Percentiles rank a stretch among this genome's conserved stretches.
phyloP scores from a whole-genome alignment of 1,140 invertebrate genomes.

The Steinernema khuongi region DNA sequence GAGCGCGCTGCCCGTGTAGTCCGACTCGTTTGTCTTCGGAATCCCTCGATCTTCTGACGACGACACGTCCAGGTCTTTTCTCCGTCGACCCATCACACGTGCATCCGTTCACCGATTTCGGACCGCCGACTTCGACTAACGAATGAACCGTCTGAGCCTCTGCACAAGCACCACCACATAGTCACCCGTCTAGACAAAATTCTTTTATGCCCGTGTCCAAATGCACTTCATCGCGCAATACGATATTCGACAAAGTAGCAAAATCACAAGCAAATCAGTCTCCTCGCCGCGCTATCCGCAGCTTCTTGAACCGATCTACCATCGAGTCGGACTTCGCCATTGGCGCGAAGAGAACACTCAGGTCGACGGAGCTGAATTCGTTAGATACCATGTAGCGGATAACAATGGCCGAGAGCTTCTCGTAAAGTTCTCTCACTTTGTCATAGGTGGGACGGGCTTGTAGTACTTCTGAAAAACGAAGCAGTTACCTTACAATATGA shows the following conservation, averaged over 20 bases:
- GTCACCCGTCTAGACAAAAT: neutral
- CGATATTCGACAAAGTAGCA: too few species aligned
- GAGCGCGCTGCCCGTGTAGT: too few species aligned
- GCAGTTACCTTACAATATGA: too few species aligned
- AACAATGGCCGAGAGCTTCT: neutral
- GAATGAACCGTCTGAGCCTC: too few species aligned
- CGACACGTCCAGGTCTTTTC: neutral
- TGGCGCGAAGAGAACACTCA: neutral
- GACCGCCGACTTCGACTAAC: neutral
- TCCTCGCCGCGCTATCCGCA: neutral
- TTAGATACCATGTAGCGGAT: neutral
- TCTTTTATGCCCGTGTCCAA: neutral
- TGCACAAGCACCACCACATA: neutral
- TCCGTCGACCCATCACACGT: neutral
- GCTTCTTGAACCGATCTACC: neutral
- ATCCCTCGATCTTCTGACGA: neutral
- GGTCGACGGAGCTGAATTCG: conserved; percentile 6
- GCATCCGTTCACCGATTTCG: neutral
- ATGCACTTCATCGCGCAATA: too few species aligned
- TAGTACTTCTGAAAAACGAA: neutral
- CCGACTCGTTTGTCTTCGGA: neutral
- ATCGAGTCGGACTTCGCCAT: neutral
- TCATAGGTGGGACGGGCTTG: neutral
- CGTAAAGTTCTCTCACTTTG: neutral
- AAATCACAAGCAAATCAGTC: neutral